A percentile compares a stretch with the other conserved stretches of the same genome.
Conservation (phyloP, 2,888 invertebrate species). For the Harpalus rufipes region DNA sequence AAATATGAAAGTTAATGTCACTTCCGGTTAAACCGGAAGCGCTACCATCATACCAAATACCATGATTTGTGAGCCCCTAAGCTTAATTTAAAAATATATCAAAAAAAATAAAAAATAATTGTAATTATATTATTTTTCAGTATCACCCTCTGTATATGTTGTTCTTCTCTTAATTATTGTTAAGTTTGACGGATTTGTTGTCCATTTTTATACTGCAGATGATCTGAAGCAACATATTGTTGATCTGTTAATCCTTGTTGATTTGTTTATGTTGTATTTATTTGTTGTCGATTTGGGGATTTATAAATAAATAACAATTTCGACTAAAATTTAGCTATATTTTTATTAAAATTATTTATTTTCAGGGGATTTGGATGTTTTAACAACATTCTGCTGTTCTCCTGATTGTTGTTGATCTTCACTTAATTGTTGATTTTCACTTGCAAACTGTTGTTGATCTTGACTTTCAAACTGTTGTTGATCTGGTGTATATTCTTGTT, state of each 20-base stretch:
- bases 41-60: too few species aligned
- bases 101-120: too few species aligned
- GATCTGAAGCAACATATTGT: not conserved
- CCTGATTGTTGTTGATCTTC: not conserved
- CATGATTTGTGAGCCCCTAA: too few species aligned
- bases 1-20: too few species aligned
- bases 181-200: conserved; percentile 16
- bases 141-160: not conserved
- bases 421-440: not conserved
- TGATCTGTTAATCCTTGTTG: too few species aligned
- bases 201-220: not conserved
- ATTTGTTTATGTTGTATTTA: too few species aligned
- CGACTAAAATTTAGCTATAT: conserved; percentile 5
- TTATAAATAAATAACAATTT: conserved; percentile 14
- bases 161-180: not conserved
- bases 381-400: conserved; percentile 39
- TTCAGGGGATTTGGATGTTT: too few species aligned
- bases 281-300: not conserved
- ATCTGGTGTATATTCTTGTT: conserved; percentile 61
- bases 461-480: conserved; percentile 33
- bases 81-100: too few species aligned
- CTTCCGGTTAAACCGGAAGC: too few species aligned
- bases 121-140: too few species aligned
- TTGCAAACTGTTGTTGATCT: conserved; percentile 6
- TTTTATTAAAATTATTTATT: not conserved